Evolutionary conservation across 2,888 invertebrate genomes (phyloP).

Genomic region (Petrophora chlorosata): DNA sequence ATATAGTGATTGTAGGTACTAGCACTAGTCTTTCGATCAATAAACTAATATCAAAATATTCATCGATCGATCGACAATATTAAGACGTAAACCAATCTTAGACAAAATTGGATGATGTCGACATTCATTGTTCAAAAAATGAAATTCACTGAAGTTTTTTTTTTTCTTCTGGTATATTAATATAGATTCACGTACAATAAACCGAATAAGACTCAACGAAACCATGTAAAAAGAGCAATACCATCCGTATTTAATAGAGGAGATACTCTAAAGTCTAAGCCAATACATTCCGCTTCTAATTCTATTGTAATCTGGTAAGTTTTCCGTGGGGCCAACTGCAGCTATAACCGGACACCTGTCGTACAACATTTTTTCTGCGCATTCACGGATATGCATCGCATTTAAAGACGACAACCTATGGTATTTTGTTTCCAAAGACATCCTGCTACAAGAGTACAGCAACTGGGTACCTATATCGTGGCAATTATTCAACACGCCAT

Average conservation of each 20-base stretch:
- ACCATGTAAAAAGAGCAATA: background rate
- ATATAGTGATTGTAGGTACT: no score
- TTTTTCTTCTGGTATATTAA: no score
- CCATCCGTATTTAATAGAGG: background rate
- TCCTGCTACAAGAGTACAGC: slow-evolving; percentile 51
- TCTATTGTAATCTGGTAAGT: slow-evolving; percentile 65
- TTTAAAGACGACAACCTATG: slow-evolving; percentile 2
- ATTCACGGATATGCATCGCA: slow-evolving; percentile 30
- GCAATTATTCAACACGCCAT: slow-evolving; percentile 54
- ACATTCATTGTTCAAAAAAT: no score
- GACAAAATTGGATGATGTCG: no score
- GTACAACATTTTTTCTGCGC: slow-evolving; percentile 59
- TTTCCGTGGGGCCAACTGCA: slow-evolving; percentile 71
- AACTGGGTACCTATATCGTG: slow-evolving; percentile 63
- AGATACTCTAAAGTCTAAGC: slow-evolving; percentile 52
- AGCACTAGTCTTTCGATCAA: no score
- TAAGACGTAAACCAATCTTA: no score
- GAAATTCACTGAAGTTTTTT: no score
- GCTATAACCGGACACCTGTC: slow-evolving; percentile 70
- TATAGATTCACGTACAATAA: no score
- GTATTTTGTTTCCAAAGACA: slow-evolving; percentile 33
- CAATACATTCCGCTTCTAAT: slow-evolving; percentile 64
- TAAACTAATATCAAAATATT: no score
- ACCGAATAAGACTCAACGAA: no score
- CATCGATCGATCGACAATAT: no score